These are phyloP conservation scores for Diploptera punctata DNA, from an alignment of 2,888 invertebrate species.

Conservation along the genomic window DNA sequence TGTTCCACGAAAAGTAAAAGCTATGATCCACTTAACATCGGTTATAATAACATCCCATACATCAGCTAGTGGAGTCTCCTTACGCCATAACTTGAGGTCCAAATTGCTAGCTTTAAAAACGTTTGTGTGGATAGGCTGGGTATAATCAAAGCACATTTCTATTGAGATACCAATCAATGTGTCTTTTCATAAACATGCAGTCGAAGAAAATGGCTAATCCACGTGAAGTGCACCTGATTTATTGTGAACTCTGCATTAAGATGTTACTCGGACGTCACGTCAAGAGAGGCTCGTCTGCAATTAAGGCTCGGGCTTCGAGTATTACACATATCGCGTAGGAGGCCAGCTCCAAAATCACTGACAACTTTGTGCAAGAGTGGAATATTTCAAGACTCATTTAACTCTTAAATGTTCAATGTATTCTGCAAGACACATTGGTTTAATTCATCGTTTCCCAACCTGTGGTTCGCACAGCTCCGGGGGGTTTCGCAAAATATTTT, in stretches of 20 bases:
- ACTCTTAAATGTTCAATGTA: no score
- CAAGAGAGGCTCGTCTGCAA: background rate
- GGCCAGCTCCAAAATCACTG: background rate
- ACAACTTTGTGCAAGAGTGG: background rate
- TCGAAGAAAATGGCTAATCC: constrained; percentile 8
- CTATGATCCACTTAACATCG: background rate
- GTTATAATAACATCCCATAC: constrained; percentile 14
- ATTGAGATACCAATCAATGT: constrained; percentile 22
- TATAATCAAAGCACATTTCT: constrained; percentile 24
- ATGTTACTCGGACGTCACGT: constrained; percentile 23
- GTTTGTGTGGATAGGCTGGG: constrained; percentile 15
- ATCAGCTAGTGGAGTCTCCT: background rate
- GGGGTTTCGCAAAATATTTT: no score
- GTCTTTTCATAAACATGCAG: background rate
- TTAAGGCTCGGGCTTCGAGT: background rate
- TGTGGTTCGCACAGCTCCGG: no score
- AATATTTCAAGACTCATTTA: no score
- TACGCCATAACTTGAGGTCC: constrained; percentile 22
- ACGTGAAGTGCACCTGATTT: background rate
- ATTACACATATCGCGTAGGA: background rate
- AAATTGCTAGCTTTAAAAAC: constrained; percentile 14
- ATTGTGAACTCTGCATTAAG: constrained; percentile 9
- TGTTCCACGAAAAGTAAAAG: background rate
- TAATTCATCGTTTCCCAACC: no score
- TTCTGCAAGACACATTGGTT: no score